Conservation (phyloP, 2,888 invertebrate genomes). For the Acrocyrtus sp. region DNA sequence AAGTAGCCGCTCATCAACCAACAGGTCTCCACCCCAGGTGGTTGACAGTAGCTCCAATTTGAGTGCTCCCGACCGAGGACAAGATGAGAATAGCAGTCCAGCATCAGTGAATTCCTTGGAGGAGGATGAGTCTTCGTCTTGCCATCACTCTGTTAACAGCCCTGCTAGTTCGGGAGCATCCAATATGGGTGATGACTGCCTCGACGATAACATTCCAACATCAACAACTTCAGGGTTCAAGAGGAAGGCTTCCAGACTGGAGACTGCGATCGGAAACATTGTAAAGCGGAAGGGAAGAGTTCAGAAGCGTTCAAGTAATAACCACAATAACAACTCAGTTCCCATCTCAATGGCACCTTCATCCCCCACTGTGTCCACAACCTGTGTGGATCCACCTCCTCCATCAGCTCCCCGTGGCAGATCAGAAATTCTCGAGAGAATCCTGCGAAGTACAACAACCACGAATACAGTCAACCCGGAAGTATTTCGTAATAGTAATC, state of each 20-base stretch:
- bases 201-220: slow-evolving; percentile 51
- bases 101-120: slow-evolving; percentile 8
- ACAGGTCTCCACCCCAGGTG: slow-evolving; percentile 13
- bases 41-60: slow-evolving; percentile 38
- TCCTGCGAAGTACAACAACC: slow-evolving; percentile 33
- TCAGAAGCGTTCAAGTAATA: slow-evolving; percentile 21
- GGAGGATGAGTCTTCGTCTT: slow-evolving; percentile 22
- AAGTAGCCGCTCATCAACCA: slow-evolving; percentile 16
- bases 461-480: slow-evolving; percentile 13
- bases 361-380: slow-evolving; percentile 42
- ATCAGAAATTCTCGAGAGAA: slow-evolving; percentile 46
- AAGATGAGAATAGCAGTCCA: slow-evolving; percentile 28
- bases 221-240: slow-evolving; percentile 44
- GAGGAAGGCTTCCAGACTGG: slow-evolving; percentile 30
- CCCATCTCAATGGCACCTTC: slow-evolving; percentile 46
- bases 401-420: slow-evolving; percentile 17
- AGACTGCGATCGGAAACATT: slow-evolving; percentile 46
- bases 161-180: slow-evolving; percentile 18
- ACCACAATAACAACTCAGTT: slow-evolving; percentile 10
- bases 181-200: slow-evolving; percentile 20
- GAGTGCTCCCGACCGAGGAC: slow-evolving; percentile 4
- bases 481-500: neutral
- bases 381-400: slow-evolving; percentile 31
- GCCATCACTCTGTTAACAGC: slow-evolving; percentile 13
- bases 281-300: slow-evolving; percentile 21